Base-by-base conservation (phyloP, 2,113 vertebrate genomes). In the Percina caprodes region DNA sequence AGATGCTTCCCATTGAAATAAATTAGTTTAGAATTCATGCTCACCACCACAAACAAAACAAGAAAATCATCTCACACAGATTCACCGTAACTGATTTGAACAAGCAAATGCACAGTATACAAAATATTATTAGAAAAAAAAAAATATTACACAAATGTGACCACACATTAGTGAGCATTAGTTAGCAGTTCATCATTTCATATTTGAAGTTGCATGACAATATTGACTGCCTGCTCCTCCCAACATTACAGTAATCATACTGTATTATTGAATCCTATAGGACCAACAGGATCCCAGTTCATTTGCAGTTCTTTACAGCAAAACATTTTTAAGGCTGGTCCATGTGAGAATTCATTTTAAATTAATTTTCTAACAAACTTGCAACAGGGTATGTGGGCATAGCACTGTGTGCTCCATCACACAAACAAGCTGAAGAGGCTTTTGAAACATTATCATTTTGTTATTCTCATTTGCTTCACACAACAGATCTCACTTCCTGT, bases 391-490 rank as follows among this genome's bases (percentile, higher is more conserved):
- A 21, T 72, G 8, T 56, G 35, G 69, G 42, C 18, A 12, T 45
- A n/a, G 45, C 30, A 19, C 46, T 52, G 48, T 69, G 58, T 21
- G n/a, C 35, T 79, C 55, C 66, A 81, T 51, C 58, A 70, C 30
- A 69, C 1, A 6, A 63, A 51, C 24, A 74, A 58, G 4, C 35
- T 23, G n/a, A 12, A 21, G 15, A 39, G 45, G 79, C 68, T 55
- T 79, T 69, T 26, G 6, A 73, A 74, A 69, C 16, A 45, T 77
- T 75, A 16, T 73, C 7, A 14, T 56, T 69, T 45, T 60, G 19
- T 80, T 35, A 18, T 65, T 19, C n/a, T 80, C 45, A 15, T 65
- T 11, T 3, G 24, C 7, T 58, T 59, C 46, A 30, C 71, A 73
- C 11, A 1, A 54, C 35, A 56, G 11, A 19, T 66, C 56, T 87